Evolutionary conservation across 2,113 vertebrate genomes (phyloP).

Genomic region (Verasper variegatus): DNA sequence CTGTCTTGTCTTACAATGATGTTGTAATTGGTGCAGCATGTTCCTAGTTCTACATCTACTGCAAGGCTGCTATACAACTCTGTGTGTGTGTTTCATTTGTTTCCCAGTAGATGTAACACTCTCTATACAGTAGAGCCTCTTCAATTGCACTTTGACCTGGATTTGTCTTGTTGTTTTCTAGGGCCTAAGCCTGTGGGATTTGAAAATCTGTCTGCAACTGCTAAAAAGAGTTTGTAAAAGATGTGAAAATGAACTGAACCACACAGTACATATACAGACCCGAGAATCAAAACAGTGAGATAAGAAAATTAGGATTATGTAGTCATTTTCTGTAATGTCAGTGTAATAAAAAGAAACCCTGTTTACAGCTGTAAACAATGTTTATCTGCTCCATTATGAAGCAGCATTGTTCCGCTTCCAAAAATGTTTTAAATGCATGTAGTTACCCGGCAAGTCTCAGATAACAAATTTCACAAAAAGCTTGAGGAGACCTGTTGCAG

Average conservation of each 20-base stretch:
- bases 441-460: not conserved
- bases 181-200: not conserved
- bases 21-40: not conserved
- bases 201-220: not conserved
- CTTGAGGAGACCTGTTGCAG: not conserved
- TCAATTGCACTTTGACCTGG: not conserved
- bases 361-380: not conserved
- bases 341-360: no score
- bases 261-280: no score
- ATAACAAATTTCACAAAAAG: not conserved
- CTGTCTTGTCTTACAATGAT: no score
- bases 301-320: not conserved
- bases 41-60: not conserved
- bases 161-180: not conserved
- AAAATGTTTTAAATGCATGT: no score
- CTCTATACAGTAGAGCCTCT: not conserved
- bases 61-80: not conserved
- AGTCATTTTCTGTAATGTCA: no score
- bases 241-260: no score
- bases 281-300: no score
- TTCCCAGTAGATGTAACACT: not conserved
- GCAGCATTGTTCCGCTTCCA: not conserved
- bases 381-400: not conserved
- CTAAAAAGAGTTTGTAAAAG: no score
- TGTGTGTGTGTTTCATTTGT: slow-evolving; percentile 7